Percentiles rank a stretch among this genome's conserved stretches.
phyloP scores from a whole-genome alignment of 2,888 invertebrate genomes.

The Lithosia quadra region DNA sequence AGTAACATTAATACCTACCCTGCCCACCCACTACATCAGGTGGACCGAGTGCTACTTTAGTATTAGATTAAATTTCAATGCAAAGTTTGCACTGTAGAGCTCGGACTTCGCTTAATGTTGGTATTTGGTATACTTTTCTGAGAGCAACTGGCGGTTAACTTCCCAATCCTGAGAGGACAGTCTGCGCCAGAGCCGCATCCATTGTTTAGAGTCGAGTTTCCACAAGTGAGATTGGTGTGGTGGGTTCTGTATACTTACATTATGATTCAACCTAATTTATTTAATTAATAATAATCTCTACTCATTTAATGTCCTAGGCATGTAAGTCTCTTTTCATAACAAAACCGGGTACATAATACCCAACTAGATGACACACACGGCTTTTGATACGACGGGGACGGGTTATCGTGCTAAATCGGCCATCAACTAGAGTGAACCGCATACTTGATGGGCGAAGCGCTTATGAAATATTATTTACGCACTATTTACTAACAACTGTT shows the following conservation, averaged over 20 bases:
- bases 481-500: conserved; percentile 47
- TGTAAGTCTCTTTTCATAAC: conserved; percentile 11
- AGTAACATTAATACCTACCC: too few relatives aligned
- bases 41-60: too few relatives aligned
- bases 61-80: background rate
- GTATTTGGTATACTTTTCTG: too few relatives aligned
- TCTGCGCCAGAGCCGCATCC: too few relatives aligned
- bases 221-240: background rate
- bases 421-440: conserved; percentile 26
- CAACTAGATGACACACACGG: conserved; percentile 19
- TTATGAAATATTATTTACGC: conserved; percentile 52
- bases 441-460: conserved; percentile 35
- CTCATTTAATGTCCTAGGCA: too few relatives aligned
- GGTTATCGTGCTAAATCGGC: conserved; percentile 38
- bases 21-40: too few relatives aligned
- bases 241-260: too few relatives aligned
- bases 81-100: too few relatives aligned
- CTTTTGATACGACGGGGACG: conserved; percentile 22
- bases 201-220: too few relatives aligned
- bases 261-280: background rate
- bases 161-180: too few relatives aligned
- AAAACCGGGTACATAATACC: conserved; percentile 18
- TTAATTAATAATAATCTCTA: background rate
- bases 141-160: too few relatives aligned
- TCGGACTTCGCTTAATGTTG: too few relatives aligned